Evolutionary conservation across 2,888 invertebrate species (phyloP).

Genomic region (Netelia melanura): DNA sequence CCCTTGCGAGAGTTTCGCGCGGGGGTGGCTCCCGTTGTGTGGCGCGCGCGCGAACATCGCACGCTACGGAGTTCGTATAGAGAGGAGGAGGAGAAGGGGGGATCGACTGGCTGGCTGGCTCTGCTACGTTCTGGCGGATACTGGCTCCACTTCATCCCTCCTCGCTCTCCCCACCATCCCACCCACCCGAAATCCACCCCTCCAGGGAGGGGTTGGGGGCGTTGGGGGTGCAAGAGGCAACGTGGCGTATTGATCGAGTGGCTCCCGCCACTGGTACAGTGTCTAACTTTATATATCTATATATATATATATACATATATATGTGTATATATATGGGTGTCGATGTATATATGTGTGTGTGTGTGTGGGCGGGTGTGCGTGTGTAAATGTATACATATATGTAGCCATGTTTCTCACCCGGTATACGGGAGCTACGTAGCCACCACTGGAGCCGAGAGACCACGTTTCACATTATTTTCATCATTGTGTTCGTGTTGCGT

Average conservation of each 20-base stretch:
- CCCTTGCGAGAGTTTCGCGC: constrained; percentile 69
- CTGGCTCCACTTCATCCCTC: constrained; percentile 50
- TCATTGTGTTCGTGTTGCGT: constrained; percentile 64
- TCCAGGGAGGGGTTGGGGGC: constrained; percentile 73
- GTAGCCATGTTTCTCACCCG: constrained; percentile 72
- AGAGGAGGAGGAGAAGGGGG: constrained; percentile 32
- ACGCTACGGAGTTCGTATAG: constrained; percentile 23
- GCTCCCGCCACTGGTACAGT: constrained; percentile 80
- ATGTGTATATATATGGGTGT: constrained; percentile 6
- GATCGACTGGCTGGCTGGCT: constrained; percentile 58
- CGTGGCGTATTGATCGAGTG: constrained; percentile 85
- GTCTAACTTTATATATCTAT: constrained; percentile 58
- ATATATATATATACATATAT: constrained; percentile 10
- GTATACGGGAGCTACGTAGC: constrained; percentile 70
- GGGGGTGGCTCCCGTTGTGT: constrained; percentile 37
- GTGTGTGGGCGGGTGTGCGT: not conserved
- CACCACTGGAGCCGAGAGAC: constrained; percentile 40
- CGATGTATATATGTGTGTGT: constrained; percentile 57
- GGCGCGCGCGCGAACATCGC: constrained; percentile 46
- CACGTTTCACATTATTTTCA: constrained; percentile 52
- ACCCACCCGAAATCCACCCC: constrained; percentile 23
- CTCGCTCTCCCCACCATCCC: not conserved
- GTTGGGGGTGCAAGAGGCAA: constrained; percentile 81
- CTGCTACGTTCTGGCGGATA: constrained; percentile 53
- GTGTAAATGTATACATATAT: constrained; percentile 21